Evolutionary conservation across 2,797 vertebrate species (phyloP), one percentile per base, ranked within the genome.

Genomic region (Oreochromis grahami): DNA sequence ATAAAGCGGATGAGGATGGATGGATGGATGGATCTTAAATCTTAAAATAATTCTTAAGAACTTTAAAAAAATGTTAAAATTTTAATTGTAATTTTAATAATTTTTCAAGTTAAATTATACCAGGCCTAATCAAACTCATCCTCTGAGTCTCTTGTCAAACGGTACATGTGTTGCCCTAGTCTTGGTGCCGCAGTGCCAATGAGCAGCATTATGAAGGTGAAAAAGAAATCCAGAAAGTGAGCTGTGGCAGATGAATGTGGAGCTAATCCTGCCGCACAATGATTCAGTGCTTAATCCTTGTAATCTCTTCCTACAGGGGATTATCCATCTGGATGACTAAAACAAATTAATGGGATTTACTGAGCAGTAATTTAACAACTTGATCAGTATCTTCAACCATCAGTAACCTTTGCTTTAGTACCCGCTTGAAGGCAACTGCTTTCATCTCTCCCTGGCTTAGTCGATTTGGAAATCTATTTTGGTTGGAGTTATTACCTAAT

Each of bases 301-400:
- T 96, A 95, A 96, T 96, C 93, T 93, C 80, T 90, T 83, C 78
- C 91, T 87, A 81, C 84, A 84, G 87, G 85, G 93, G 95, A 94
- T 96, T 95, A 95, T 91, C 88, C 88, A 89, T 91, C 89, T 94
- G 93, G 88, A 68, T 92, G 86, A 95, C 80, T 81, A 77, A 79
- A 87, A 84, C 86, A 91, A 92, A 94, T 95, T 93, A 94, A 91
- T 90, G 63, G 85, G 93, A 90, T 95, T 95, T 85, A 80, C 24
- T 83, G 32, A 80, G 29, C 80, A 84, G 82, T 88, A 80, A 94
- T 85, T 90, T 87, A 91, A 90, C 86, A 87, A 76, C 74, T 80
- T 79, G 70, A 89, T 85, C 78, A 53, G 34, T 36, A 45, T 82
- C 34, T 38, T 14, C 26, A 32, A 8, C 21, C 52, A 19, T 74